Conservation (phyloP, 1,140 invertebrate genomes). For the Bombus picipes region DNA sequence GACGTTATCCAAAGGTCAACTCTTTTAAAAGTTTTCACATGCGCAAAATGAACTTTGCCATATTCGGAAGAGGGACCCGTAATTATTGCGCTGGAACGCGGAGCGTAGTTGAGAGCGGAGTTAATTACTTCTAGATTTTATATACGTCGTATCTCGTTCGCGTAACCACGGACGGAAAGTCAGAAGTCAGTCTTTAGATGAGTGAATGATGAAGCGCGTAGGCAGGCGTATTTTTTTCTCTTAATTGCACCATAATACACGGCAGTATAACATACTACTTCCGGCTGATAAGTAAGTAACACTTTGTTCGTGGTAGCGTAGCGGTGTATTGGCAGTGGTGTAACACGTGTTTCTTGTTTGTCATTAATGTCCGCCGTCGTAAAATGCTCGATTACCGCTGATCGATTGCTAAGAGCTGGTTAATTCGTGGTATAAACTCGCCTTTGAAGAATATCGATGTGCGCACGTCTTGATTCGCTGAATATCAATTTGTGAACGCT, state of each 20-base stretch:
- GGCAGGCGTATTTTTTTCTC: constrained; percentile 11
- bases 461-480: constrained; percentile 1
- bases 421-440: background rate
- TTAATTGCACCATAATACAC: constrained; percentile 28
- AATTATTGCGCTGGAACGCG: background rate
- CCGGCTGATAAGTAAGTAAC: constrained; percentile 14
- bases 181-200: constrained; percentile 18
- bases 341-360: constrained; percentile 13
- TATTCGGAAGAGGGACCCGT: background rate
- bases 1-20: background rate
- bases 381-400: constrained; percentile 29
- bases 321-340: background rate
- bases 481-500: constrained; percentile 33
- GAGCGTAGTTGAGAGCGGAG: background rate
- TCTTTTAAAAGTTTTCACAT: background rate
- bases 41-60: background rate
- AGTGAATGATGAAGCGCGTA: constrained; percentile 31
- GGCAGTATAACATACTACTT: constrained; percentile 11
- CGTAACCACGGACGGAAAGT: constrained; percentile 25
- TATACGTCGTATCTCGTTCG: background rate
- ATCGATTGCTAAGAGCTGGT: constrained; percentile 15
- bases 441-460: constrained; percentile 30
- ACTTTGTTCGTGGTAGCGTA: no score
- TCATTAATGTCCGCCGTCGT: constrained; percentile 20
- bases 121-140: constrained; percentile 37